Base-by-base conservation (phyloP, 2,888 invertebrate species). In the Nudaria mundana region DNA sequence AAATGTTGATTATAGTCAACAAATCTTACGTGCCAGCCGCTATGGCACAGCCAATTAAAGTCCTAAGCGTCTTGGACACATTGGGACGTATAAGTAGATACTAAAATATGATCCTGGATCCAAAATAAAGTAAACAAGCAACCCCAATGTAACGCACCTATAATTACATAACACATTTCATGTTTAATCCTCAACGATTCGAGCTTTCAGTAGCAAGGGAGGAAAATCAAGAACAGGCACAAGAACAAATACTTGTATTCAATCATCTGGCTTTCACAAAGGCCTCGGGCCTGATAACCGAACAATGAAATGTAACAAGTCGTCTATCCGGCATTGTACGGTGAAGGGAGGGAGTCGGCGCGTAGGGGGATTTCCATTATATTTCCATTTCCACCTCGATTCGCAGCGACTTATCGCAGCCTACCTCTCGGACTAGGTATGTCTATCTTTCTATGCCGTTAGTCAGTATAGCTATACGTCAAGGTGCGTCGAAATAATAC, bases 241-340 rank as follows among this genome's bases (percentile, higher is more conserved):
- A 77, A 72, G 84, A 88, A 88, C 88, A 88, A 88, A 88, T 88
- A 85, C 84, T 78, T 76, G 78, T 85, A 87, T 86, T 88, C 88
- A 88, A 88, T 88, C 88, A 88, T 88, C 87, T 64, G 70, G 76
- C 73, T 69, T 73, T 71, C 82, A 87, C 87, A 87, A 88, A 86
- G 74, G 87, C 84, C 84, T 72, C 64, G 68, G 71, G 76, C 64
- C 85, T 87, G 88, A 88, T 88, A 88, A 84, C 87, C 84, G 87
- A 86, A 88, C 88, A 88, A 87, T 88, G 88, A 86, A 87, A 87
- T 85, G 88, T 87, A 87, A 87, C 87, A 84, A 88, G 87, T 86
- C 87, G 86, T 86, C 83, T 81, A 81, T 84, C 78, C 81, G 71
- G 78, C 84, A 88, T 88, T 88, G 88, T 87, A 74, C 71, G 76